phyloP scores from a whole-genome alignment of 2,797 vertebrate species.

The Mallotus villosus region DNA sequence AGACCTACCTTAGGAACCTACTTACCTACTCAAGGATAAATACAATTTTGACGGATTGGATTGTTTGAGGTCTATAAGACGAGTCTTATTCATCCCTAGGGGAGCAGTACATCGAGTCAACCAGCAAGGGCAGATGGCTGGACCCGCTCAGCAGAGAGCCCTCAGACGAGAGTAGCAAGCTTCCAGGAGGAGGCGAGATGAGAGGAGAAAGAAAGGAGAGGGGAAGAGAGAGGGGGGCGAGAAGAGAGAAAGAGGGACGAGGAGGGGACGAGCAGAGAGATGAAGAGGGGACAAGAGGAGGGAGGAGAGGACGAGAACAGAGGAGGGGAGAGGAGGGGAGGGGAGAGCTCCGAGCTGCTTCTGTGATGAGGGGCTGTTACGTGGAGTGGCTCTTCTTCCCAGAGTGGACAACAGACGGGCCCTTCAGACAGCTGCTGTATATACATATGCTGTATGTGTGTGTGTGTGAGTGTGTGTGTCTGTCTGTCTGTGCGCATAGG shows the following conservation, averaged over 20 bases:
- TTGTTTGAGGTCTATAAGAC: no score
- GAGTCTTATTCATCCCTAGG: no score
- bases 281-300: neutral
- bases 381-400: neutral
- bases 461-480: neutral
- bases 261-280: no score
- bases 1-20: no score
- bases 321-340: neutral
- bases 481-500: neutral
- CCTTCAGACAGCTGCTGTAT: neutral
- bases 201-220: neutral
- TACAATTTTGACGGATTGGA: no score
- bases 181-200: neutral
- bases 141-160: no score
- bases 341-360: neutral
- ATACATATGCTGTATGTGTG: slow-evolving; percentile 1
- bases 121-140: no score
- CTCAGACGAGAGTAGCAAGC: no score
- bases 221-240: neutral
- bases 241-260: neutral
- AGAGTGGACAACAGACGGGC: neutral
- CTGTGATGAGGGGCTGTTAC: neutral
- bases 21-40: no score
- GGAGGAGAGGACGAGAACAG: neutral
- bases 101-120: no score